Percentiles rank a stretch among this genome's conserved stretches.
Conservation (phyloP, 2,888 invertebrate species). For the Tenthredo mesomela region DNA sequence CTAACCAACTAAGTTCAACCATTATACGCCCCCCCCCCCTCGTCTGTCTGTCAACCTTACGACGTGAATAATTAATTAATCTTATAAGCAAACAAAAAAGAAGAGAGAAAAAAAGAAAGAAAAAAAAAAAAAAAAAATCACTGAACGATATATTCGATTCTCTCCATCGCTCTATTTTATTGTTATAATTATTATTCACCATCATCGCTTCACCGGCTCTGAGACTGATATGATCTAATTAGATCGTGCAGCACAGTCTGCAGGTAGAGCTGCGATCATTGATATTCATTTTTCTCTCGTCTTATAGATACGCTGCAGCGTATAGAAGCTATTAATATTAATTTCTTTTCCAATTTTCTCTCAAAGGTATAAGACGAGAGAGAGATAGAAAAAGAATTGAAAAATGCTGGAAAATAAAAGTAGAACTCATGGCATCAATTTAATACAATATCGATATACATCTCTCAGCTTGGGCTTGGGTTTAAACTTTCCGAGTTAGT, state of each 20-base stretch:
- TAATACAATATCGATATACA: neutral
- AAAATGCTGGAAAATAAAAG: neutral
- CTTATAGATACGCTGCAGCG: neutral
- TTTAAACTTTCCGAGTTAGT: neutral
- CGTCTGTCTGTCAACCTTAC: neutral
- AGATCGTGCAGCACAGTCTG: neutral
- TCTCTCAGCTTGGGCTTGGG: neutral
- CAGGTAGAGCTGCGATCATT: neutral
- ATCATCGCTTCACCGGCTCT: neutral
- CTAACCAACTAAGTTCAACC: neutral
- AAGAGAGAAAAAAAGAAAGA: neutral
- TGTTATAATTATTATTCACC: slow-evolving; percentile 3
- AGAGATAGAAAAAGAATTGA: neutral
- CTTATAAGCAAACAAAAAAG: neutral
- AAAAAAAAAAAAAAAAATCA: neutral
- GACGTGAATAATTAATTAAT: neutral
- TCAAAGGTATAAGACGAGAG: neutral
- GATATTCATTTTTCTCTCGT: neutral
- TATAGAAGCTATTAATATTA: slow-evolving; percentile 13
- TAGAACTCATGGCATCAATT: neutral
- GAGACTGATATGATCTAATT: slow-evolving; percentile 11
- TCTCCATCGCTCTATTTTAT: neutral
- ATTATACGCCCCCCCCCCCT: neutral
- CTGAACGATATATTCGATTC: neutral
- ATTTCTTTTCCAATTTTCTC: neutral